Conservation (phyloP, 2,113 vertebrate genomes). For the Tympanuchus pallidicinctus region DNA sequence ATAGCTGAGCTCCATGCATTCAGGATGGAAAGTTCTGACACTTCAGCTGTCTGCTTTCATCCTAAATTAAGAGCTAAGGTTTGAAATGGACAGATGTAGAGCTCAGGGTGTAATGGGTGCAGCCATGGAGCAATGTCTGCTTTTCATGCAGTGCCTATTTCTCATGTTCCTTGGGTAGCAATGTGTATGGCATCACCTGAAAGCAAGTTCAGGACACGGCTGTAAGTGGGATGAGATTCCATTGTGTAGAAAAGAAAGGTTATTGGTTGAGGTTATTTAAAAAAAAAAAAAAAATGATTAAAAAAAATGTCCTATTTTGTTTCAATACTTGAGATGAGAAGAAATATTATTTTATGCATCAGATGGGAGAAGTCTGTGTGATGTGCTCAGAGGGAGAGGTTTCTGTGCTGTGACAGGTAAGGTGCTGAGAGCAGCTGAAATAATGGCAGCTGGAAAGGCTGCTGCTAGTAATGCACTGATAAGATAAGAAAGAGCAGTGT, state of each 20-base stretch:
- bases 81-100: neutral
- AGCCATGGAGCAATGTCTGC: fast-evolving
- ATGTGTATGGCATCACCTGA: neutral
- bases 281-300: no score
- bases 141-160: neutral
- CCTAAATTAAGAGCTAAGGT: neutral
- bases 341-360: no score
- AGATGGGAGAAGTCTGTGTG: fast-evolving
- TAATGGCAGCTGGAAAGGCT: neutral
- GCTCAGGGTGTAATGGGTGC: neutral
- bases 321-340: neutral
- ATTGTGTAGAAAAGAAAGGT: neutral
- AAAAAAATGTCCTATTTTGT: neutral
- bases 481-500: neutral
- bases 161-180: neutral
- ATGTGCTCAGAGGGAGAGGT: neutral
- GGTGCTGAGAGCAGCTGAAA: neutral
- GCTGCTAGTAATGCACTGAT: fast-evolving
- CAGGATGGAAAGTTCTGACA: neutral
- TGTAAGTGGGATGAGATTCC: neutral
- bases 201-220: neutral
- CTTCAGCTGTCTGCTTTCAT: neutral
- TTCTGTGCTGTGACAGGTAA: neutral
- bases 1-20: neutral
- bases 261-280: neutral